phyloP scores from a whole-genome alignment of 2,888 invertebrate genomes.

The Litoditis marina region DNA sequence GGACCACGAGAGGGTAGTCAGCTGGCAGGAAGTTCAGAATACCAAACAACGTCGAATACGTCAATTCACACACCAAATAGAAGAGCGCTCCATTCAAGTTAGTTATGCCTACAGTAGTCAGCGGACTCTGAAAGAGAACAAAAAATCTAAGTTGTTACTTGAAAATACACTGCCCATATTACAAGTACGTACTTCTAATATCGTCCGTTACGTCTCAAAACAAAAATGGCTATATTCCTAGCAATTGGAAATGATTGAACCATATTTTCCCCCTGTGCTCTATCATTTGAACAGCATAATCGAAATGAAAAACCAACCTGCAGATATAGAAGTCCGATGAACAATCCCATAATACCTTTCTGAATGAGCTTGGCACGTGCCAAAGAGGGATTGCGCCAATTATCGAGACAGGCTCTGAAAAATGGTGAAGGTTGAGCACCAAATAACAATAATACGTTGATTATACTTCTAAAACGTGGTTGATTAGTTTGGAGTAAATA shows the following conservation, averaged over 20 bases:
- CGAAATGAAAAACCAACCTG: constrained; percentile 16
- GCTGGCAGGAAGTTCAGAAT: constrained; percentile 84
- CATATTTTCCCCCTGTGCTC: no score
- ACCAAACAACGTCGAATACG: constrained; percentile 86
- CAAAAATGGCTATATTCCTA: no score
- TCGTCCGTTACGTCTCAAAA: no score
- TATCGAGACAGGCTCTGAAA: constrained; percentile 49
- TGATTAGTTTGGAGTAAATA: no score
- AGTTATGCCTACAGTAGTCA: constrained; percentile 78
- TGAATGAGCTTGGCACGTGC: constrained; percentile 57
- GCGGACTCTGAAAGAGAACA: constrained; percentile 54
- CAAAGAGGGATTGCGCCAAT: constrained; percentile 55
- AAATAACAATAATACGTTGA: not conserved
- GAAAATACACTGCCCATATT: not conserved
- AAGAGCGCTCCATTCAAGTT: constrained; percentile 90
- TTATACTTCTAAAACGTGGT: not conserved
- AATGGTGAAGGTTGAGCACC: constrained; percentile 3
- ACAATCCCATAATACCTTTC: constrained; percentile 60
- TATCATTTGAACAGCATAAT: no score
- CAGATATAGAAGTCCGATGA: constrained; percentile 80
- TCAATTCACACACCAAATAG: constrained; percentile 69
- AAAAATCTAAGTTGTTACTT: not conserved
- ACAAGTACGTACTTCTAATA: no score
- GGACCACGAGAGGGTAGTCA: constrained; percentile 82
- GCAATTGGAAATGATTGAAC: no score